phyloP scores from a whole-genome alignment of 2,888 invertebrate genomes.

The Lasioglossum lativentre region DNA sequence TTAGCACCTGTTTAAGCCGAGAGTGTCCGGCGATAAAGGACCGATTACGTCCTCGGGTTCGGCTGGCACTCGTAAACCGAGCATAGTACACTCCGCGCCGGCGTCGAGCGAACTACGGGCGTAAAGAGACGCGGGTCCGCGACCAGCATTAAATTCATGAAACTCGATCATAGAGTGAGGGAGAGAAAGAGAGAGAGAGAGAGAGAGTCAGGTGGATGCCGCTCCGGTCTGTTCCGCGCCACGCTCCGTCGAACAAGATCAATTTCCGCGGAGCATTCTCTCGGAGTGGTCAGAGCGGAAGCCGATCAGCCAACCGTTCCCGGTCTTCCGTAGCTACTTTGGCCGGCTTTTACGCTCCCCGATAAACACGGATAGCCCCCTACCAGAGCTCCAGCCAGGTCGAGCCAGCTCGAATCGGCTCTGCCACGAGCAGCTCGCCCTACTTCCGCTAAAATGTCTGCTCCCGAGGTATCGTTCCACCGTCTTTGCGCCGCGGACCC shows the following conservation, averaged over 20 bases:
- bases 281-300: constrained; percentile 19
- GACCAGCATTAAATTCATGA: constrained; percentile 48
- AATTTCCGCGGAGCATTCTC: constrained; percentile 33
- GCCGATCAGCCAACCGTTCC: constrained; percentile 29
- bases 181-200: not conserved
- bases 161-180: constrained; percentile 33
- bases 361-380: constrained; percentile 66
- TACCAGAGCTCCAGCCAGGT: not conserved
- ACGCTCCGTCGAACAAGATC: constrained; percentile 50
- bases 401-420: constrained; percentile 12
- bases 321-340: constrained; percentile 25
- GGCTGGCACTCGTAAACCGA: not conserved
- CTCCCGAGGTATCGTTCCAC: not conserved
- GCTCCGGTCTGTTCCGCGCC: not conserved
- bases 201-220: not conserved
- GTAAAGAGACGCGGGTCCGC: constrained; percentile 1
- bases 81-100: not conserved
- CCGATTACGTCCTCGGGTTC: constrained; percentile 21
- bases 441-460: constrained; percentile 25
- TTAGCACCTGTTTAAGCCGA: constrained; percentile 8
- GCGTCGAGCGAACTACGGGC: not conserved
- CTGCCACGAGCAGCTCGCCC: constrained; percentile 7
- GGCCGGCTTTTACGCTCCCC: constrained; percentile 57
- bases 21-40: constrained; percentile 20
- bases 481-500: not conserved